Evolutionary conservation across 1,140 invertebrate species (phyloP).

Genomic region (Drosophila sucinea): DNA sequence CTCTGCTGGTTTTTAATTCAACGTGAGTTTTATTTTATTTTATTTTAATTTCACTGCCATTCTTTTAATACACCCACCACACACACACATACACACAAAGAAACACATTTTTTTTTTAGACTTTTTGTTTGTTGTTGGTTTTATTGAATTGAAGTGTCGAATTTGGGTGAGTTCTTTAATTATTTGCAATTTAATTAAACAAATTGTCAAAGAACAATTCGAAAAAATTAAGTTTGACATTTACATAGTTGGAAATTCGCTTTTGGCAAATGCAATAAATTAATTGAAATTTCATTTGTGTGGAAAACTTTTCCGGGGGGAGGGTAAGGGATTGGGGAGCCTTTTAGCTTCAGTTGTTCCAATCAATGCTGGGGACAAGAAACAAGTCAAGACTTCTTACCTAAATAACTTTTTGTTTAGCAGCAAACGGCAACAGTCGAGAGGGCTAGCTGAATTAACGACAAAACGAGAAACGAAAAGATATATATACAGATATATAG

Average conservation of each 20-base stretch:
- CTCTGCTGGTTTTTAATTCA: constrained; percentile 69
- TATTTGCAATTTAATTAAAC: constrained; percentile 9
- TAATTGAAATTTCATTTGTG: not conserved
- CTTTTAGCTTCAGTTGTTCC: constrained; percentile 3
- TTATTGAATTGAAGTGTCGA: constrained; percentile 56
- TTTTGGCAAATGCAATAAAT: not conserved
- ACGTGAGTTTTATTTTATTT: constrained; percentile 81
- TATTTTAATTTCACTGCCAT: constrained; percentile 80
- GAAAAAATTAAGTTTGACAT: constrained; percentile 7
- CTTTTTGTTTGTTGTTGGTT: constrained; percentile 11
- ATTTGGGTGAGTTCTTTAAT: not conserved
- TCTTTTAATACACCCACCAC: constrained; percentile 61
- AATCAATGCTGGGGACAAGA: constrained; percentile 57
- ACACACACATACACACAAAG: constrained; percentile 1
- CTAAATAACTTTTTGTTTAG: constrained; percentile 58
- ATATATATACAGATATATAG: not conserved
- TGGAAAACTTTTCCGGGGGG: too few species aligned
- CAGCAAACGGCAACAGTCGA: constrained; percentile 25
- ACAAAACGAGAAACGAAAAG: constrained; percentile 4
- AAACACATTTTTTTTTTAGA: constrained; percentile 21
- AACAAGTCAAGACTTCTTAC: constrained; percentile 66
- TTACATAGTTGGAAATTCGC: constrained; percentile 4
- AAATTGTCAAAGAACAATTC: constrained; percentile 27
- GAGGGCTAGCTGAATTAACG: constrained; percentile 37
- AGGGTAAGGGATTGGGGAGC: too few species aligned